Percentiles rank a stretch among this genome's conserved stretches.
Conservation (phyloP, 2,888 invertebrate genomes). For the Amphiduros pacificus region DNA sequence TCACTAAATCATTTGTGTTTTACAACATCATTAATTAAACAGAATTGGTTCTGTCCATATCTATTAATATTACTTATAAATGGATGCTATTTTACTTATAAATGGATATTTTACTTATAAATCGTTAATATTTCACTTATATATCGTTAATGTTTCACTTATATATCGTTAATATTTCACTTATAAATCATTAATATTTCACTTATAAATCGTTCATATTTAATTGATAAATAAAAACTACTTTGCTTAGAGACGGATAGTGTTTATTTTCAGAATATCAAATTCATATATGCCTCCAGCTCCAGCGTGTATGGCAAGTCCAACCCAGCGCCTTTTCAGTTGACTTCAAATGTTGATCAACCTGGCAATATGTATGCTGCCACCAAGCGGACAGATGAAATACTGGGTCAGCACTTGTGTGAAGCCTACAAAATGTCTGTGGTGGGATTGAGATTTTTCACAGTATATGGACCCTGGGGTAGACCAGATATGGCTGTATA, state of each 20-base stretch:
- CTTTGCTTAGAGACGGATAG: not conserved
- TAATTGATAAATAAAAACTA: too few relatives aligned
- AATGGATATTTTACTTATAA: too few relatives aligned
- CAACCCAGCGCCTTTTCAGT: constrained; percentile 24
- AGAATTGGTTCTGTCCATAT: too few relatives aligned
- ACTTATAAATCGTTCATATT: too few relatives aligned
- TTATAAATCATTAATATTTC: too few relatives aligned
- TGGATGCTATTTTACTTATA: too few relatives aligned
- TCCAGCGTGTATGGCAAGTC: constrained; percentile 35
- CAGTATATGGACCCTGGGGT: constrained; percentile 38
- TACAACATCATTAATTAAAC: too few relatives aligned
- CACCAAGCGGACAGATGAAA: constrained; percentile 31
- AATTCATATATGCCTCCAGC: constrained; percentile 33
- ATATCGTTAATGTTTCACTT: too few relatives aligned
- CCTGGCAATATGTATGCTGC: constrained; percentile 36
- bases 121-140: too few relatives aligned
- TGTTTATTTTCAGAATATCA: constrained; percentile 17
- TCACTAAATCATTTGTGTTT: too few relatives aligned
- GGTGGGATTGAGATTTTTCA: constrained; percentile 33
- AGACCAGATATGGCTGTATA: constrained; percentile 36
- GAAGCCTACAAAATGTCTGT: constrained; percentile 15
- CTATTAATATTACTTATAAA: too few relatives aligned
- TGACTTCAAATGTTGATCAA: constrained; percentile 17
- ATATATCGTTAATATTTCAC: too few relatives aligned
- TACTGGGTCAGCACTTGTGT: constrained; percentile 30